Percentiles rank a stretch among this genome's conserved stretches.
phyloP scores from a whole-genome alignment of 64 coral and sea anemone species.

The Dendronephthya gigantea region DNA sequence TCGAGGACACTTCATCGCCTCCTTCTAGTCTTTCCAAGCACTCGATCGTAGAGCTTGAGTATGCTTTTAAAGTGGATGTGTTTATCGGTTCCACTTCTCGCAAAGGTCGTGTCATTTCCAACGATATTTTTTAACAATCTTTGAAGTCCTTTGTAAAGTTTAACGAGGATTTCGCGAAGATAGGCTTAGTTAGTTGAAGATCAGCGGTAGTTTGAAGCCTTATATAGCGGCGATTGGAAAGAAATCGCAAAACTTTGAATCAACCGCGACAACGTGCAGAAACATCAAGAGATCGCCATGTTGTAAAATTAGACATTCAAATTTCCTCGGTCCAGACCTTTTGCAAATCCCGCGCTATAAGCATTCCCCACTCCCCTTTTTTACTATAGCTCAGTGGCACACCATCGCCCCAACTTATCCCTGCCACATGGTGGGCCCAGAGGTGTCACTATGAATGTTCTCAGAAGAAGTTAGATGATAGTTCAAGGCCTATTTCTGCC shows the following conservation, averaged over 20 bases:
- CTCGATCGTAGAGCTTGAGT: conserved; percentile 66
- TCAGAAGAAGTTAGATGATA: too few species aligned
- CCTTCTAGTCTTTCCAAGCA: conserved; percentile 78
- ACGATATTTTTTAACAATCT: background rate
- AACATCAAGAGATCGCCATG: background rate
- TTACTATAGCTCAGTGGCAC: too few species aligned
- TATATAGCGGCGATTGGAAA: background rate
- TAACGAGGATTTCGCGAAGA: background rate
- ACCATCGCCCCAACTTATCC: too few species aligned
- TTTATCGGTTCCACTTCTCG: conserved; percentile 46
- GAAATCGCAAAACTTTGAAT: background rate
- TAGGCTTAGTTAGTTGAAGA: background rate
- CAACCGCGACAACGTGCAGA: background rate
- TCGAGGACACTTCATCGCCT: conserved; percentile 41
- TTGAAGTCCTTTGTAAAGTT: background rate
- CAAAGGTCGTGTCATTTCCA: background rate
- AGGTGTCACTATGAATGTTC: too few species aligned
- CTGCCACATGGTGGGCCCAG: too few species aligned
- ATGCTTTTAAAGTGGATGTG: conserved; percentile 39
- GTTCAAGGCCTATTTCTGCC: too few species aligned
- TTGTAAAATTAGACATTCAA: background rate
- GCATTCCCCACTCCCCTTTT: background rate
- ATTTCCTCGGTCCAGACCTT: background rate
- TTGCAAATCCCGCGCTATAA: background rate
- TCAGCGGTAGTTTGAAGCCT: background rate